Evolutionary conservation across 2,888 invertebrate species (phyloP).

Genomic region (Sialis fuliginosa): DNA sequence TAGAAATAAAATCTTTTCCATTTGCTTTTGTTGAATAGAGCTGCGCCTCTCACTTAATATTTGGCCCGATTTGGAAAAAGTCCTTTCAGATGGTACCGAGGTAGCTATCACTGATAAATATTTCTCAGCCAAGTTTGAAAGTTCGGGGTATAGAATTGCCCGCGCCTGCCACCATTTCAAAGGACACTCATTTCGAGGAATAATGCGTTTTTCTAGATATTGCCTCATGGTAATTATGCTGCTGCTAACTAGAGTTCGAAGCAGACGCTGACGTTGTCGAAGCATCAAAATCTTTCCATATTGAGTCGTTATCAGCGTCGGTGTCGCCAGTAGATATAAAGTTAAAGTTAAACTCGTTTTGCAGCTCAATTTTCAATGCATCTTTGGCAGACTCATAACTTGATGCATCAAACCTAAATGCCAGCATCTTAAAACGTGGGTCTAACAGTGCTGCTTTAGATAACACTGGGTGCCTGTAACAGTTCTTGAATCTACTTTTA

Average conservation of each 20-base stretch:
- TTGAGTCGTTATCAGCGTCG: conserved; percentile 7
- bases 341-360: conserved; percentile 8
- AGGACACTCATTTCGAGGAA: conserved; percentile 5
- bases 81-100: conserved; percentile 11
- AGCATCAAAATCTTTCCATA: conserved; percentile 10
- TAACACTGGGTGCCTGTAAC: too few relatives aligned
- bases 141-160: conserved; percentile 6
- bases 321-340: conserved; percentile 10
- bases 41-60: conserved; percentile 14
- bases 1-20: conserved; percentile 15
- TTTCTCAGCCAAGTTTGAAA: conserved; percentile 6
- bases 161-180: conserved; percentile 4
- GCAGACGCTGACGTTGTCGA: conserved; percentile 3
- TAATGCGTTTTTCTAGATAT: conserved; percentile 4
- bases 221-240: neutral
- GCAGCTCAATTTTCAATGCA: too few relatives aligned
- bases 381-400: conserved; percentile 10
- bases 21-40: conserved; percentile 10
- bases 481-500: too few relatives aligned
- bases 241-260: neutral
- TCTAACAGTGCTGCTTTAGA: conserved; percentile 7
- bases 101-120: conserved; percentile 8
- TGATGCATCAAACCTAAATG: conserved; percentile 11
- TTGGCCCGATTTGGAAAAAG: conserved; percentile 13
- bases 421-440: conserved; percentile 13